Percentiles rank a stretch among this genome's conserved stretches.
Evolutionary conservation across 2,113 vertebrate genomes (phyloP).

Genomic region (Hucho hucho): DNA sequence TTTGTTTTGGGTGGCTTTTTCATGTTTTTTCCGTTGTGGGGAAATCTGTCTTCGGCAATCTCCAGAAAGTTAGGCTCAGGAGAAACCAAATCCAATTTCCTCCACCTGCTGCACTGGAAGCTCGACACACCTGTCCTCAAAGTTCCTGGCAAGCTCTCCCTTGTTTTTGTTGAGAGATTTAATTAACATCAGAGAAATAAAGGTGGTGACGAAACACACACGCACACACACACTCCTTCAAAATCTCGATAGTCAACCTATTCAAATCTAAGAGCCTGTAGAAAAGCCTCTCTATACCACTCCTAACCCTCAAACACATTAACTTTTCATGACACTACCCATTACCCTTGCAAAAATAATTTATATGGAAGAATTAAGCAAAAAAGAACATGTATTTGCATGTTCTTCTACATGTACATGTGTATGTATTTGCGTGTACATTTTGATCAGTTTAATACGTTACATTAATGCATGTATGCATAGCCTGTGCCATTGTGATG

Average conservation of each 20-base stretch:
- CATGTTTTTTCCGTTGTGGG: constrained; percentile 38
- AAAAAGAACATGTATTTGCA: background rate
- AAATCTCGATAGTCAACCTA: constrained; percentile 46
- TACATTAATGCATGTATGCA: background rate
- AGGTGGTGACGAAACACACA: constrained; percentile 29
- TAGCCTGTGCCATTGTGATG: background rate
- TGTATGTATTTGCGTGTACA: constrained; percentile 20
- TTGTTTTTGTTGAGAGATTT: constrained; percentile 62
- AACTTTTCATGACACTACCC: constrained; percentile 32
- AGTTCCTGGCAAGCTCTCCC: constrained; percentile 47
- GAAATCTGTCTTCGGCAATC: constrained; percentile 49
- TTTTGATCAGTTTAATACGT: constrained; percentile 9
- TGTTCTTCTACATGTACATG: constrained; percentile 19
- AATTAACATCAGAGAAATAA: constrained; percentile 66
- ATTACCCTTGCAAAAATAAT: constrained; percentile 17
- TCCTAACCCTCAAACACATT: constrained; percentile 20
- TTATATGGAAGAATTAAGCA: constrained; percentile 1
- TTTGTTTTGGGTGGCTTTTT: constrained; percentile 17
- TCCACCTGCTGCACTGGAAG: constrained; percentile 50
- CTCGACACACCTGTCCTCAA: constrained; percentile 57
- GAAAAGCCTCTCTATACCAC: constrained; percentile 28
- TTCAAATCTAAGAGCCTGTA: background rate
- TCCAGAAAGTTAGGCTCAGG: constrained; percentile 37
- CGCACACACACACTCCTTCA: background rate
- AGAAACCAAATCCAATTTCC: constrained; percentile 61